phyloP scores from a whole-genome alignment of 2,113 vertebrate genomes.

The Gobius niger region DNA sequence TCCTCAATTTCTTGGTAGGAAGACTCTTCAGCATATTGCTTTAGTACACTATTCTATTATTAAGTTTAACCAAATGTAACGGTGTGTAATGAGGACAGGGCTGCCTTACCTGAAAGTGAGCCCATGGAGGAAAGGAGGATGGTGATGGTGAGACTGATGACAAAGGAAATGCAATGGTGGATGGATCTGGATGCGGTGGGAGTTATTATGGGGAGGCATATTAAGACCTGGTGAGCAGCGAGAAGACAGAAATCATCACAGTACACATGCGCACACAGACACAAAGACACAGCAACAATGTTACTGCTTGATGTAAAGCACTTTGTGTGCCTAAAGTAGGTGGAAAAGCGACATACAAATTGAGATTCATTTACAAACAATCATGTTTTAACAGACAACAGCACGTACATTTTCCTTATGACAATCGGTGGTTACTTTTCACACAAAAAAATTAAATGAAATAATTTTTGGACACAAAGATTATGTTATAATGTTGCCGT shows the following conservation, averaged over 20 bases:
- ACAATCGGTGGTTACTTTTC: too few relatives aligned
- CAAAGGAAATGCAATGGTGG: constrained; percentile 43
- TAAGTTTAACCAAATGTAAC: constrained; percentile 16
- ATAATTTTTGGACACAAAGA: not conserved
- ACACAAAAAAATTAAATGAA: not conserved
- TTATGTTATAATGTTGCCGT: not conserved
- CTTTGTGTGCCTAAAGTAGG: too few relatives aligned
- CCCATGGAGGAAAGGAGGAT: constrained; percentile 41
- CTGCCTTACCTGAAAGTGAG: constrained; percentile 63
- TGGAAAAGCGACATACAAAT: too few relatives aligned
- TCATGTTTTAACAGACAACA: too few relatives aligned
- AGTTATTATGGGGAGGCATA: constrained; percentile 45
- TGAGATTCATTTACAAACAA: too few relatives aligned
- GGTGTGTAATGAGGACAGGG: constrained; percentile 10
- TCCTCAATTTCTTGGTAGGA: constrained; percentile 8
- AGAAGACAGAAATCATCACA: constrained; percentile 45
- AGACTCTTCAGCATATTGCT: constrained; percentile 1
- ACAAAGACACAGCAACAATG: not conserved
- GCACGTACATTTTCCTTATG: too few relatives aligned
- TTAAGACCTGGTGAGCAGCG: constrained; percentile 45
- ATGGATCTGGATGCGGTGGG: constrained; percentile 49
- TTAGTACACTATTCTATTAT: not conserved
- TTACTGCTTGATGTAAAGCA: too few relatives aligned
- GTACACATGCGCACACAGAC: constrained; percentile 25
- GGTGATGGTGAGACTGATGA: constrained; percentile 37